Evolutionary conservation across 2,888 invertebrate genomes (phyloP).

Genomic region (Chironomus tentans): DNA sequence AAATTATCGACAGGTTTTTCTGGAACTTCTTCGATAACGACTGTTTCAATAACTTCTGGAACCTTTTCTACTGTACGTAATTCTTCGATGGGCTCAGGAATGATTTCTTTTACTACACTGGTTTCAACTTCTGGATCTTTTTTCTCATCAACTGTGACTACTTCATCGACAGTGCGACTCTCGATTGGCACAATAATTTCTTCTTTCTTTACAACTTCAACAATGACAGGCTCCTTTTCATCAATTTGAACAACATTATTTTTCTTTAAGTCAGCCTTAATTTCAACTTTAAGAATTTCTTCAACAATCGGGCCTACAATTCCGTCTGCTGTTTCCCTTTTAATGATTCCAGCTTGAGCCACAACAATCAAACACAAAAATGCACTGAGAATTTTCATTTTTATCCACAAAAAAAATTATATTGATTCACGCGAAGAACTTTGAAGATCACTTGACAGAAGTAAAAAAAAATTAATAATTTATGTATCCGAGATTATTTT

Average conservation of each 20-base stretch:
- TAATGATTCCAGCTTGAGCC: constrained; percentile 2
- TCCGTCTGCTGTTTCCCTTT: background rate
- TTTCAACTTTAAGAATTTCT: constrained; percentile 21
- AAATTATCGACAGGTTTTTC: constrained; percentile 14
- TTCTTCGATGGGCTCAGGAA: background rate
- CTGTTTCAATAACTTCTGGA: background rate
- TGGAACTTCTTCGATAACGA: background rate
- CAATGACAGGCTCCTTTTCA: background rate
- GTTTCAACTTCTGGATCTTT: background rate
- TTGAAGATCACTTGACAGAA: background rate
- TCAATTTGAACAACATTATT: background rate
- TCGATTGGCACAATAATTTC: background rate
- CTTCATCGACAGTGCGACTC: background rate
- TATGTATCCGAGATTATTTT: background rate
- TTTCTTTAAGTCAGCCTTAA: constrained; percentile 17
- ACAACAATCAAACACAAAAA: background rate
- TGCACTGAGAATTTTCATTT: background rate
- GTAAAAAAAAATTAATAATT: too few species aligned
- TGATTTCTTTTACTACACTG: background rate
- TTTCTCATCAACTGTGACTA: background rate
- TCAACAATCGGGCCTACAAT: background rate
- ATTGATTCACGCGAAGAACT: background rate
- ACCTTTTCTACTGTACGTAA: background rate
- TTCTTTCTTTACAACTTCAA: background rate
- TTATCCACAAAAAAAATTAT: background rate